phyloP scores from a whole-genome alignment of 1,140 invertebrate species.

The Ericerus pela region DNA sequence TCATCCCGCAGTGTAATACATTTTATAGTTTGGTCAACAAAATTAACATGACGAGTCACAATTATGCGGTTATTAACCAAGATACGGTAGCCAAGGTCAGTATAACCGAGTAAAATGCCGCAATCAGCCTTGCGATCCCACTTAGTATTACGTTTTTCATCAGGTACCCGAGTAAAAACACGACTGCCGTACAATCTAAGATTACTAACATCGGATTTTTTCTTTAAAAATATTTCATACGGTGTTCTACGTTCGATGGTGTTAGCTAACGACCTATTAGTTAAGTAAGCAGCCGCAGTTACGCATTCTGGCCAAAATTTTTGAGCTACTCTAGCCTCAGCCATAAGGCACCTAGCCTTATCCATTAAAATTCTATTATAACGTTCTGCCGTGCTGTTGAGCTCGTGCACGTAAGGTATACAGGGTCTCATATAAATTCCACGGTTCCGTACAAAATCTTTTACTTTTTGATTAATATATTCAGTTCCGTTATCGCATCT shows the following conservation, averaged over 20 bases:
- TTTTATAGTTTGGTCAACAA: too few relatives aligned
- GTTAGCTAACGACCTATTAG: slow-evolving; percentile 16
- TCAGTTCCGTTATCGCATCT: slow-evolving; percentile 19
- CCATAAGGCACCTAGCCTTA: slow-evolving; percentile 18
- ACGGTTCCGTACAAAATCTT: neutral
- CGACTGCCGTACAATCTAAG: slow-evolving; percentile 20
- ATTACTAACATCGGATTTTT: neutral
- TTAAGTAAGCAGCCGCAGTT: slow-evolving; percentile 15
- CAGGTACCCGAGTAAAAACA: slow-evolving; percentile 21
- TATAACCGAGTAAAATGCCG: too few relatives aligned
- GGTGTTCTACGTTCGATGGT: neutral
- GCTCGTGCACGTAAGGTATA: neutral
- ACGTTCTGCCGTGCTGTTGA: slow-evolving; percentile 15
- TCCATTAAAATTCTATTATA: slow-evolving; percentile 18
- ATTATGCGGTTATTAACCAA: too few relatives aligned
- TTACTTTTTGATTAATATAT: slow-evolving; percentile 12
- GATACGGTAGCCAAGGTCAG: too few relatives aligned
- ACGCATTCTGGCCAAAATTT: slow-evolving; percentile 19
- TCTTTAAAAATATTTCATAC: slow-evolving; percentile 1
- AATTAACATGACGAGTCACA: too few relatives aligned
- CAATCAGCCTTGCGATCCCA: too few relatives aligned
- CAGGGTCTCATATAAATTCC: neutral
- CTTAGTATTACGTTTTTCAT: slow-evolving; percentile 20
- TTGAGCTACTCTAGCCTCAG: slow-evolving; percentile 12
- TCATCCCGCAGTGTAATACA: too few relatives aligned